phyloP scores from a whole-genome alignment of 2,888 invertebrate genomes.

The Ctenicera cuprea region DNA sequence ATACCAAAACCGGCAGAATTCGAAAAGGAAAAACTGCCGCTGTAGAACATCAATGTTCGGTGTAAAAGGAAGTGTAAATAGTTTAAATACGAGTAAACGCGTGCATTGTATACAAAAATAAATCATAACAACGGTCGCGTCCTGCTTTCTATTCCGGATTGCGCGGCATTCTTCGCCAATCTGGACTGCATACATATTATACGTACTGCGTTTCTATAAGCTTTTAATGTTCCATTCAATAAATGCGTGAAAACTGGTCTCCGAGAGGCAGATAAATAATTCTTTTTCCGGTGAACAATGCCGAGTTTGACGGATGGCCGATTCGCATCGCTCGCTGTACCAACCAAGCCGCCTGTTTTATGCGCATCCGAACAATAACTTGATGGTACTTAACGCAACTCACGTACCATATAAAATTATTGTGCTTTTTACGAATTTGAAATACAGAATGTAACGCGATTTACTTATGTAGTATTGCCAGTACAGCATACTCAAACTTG shows the following conservation, averaged over 20 bases:
- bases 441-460: constrained; percentile 46
- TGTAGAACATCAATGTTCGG: constrained; percentile 28
- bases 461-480: constrained; percentile 43
- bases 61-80: constrained; percentile 49
- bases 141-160: constrained; percentile 59
- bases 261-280: constrained; percentile 66
- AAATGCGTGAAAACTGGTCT: constrained; percentile 70
- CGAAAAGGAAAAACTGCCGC: constrained; percentile 44
- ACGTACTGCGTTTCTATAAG: constrained; percentile 45
- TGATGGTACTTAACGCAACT: constrained; percentile 55
- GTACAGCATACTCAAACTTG: constrained; percentile 11
- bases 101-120: constrained; percentile 55
- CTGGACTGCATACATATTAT: constrained; percentile 45
- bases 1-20: constrained; percentile 57
- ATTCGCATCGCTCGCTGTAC: constrained; percentile 57
- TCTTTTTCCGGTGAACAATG: constrained; percentile 64
- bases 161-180: constrained; percentile 49
- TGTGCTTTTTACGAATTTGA: constrained; percentile 51
- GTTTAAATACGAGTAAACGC: constrained; percentile 49
- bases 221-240: constrained; percentile 70
- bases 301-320: constrained; percentile 63
- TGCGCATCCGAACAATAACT: constrained; percentile 58
- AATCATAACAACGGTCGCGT: constrained; percentile 57
- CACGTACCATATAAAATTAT: constrained; percentile 58
- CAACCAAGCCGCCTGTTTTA: constrained; percentile 58